A percentile compares a stretch with the other conserved stretches of the same genome.
phyloP scores from a whole-genome alignment of 2,797 vertebrate genomes.

The Hyperoplus immaculatus region DNA sequence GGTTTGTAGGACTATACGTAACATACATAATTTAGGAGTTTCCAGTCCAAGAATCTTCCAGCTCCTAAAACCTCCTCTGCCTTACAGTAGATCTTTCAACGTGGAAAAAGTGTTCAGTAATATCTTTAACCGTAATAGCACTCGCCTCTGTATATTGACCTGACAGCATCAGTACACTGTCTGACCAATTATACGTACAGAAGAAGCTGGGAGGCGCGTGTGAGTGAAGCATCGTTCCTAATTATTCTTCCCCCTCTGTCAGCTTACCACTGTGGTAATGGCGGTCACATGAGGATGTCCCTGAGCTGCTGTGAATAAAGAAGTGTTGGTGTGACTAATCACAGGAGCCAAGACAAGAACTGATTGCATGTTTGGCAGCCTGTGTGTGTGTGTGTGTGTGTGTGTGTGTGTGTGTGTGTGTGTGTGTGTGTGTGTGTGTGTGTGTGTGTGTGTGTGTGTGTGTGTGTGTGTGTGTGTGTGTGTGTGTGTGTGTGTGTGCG shows the following conservation, averaged over 20 bases:
- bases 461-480: too few relatives aligned
- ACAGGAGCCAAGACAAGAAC: not conserved
- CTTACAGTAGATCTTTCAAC: slow-evolving; percentile 28
- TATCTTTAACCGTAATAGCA: not conserved
- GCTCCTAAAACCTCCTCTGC: slow-evolving; percentile 2
- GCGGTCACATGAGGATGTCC: not conserved
- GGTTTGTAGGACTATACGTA: slow-evolving; percentile 5
- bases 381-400: too few relatives aligned
- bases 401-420: too few relatives aligned
- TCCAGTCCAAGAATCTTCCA: slow-evolving; percentile 3
- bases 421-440: too few relatives aligned
- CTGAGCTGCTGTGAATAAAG: slow-evolving; percentile 7
- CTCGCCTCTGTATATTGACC: not conserved
- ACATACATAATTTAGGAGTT: slow-evolving; percentile 24
- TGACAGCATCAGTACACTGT: not conserved
- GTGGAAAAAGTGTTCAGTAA: not conserved
- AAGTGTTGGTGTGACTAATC: slow-evolving; percentile 6
- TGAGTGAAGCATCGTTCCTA: not conserved
- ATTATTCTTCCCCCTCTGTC: slow-evolving; percentile 7
- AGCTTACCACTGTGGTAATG: slow-evolving; percentile 21
- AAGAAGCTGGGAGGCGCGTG: not conserved
- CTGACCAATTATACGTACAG: not conserved
- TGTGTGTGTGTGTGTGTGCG: not conserved
- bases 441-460: too few relatives aligned
- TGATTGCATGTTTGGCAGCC: not conserved